Percentiles rank a stretch among this genome's conserved stretches.
phyloP scores from a whole-genome alignment of 2,797 vertebrate genomes.

The Acanthurus leucopareius region DNA sequence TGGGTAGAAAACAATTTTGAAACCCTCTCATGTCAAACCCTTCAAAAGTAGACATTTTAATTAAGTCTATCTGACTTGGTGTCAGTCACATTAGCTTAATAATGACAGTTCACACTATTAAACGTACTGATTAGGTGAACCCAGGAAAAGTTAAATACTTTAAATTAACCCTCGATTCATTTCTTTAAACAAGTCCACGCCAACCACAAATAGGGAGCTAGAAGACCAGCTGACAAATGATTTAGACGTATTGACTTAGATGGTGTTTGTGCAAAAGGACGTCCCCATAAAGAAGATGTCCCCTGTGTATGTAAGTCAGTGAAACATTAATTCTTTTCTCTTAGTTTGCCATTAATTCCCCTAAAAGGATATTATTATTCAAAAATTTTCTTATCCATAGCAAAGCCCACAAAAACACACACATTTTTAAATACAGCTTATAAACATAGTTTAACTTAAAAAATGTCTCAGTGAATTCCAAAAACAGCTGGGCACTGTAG shows the following conservation, averaged over 20 bases:
- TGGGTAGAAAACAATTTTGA: slow-evolving; percentile 66
- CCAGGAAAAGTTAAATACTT: slow-evolving; percentile 19
- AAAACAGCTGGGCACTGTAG: neutral
- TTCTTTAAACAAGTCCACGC: neutral
- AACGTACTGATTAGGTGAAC: slow-evolving; percentile 12
- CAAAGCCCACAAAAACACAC: neutral
- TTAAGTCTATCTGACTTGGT: slow-evolving; percentile 40
- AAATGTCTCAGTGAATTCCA: neutral
- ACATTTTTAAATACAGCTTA: neutral
- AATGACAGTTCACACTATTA: slow-evolving; percentile 11
- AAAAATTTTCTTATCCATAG: neutral
- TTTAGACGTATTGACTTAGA: neutral
- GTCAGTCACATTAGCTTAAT: slow-evolving; percentile 45
- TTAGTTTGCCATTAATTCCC: no score
- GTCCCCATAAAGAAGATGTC: neutral
- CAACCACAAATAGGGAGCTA: slow-evolving; percentile 2
- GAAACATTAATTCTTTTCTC: neutral
- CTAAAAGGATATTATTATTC: no score
- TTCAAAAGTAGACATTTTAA: slow-evolving; percentile 46
- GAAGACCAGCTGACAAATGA: neutral
- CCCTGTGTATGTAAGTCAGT: neutral
- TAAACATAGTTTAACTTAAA: neutral
- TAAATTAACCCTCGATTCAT: neutral
- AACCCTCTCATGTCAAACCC: slow-evolving; percentile 59
- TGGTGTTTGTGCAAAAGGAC: slow-evolving; percentile 7